Conservation (phyloP, 2,113 vertebrate species). For the Ochotona curzoniae region DNA sequence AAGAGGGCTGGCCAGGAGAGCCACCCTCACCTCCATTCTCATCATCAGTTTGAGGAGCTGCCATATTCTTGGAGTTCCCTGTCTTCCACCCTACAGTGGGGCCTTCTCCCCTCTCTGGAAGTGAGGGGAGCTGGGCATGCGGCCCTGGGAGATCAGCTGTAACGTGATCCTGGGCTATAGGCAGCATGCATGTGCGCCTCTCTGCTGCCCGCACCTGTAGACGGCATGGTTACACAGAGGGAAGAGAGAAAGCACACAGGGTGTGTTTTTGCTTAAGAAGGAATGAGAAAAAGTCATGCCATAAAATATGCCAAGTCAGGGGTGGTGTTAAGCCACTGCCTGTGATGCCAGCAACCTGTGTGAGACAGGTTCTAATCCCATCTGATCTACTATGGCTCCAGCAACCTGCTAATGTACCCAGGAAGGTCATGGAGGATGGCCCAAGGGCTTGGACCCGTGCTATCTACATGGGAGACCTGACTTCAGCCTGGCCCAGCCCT, state of each 20-base stretch:
- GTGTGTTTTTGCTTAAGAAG: conserved; percentile 15
- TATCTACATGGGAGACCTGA: no score
- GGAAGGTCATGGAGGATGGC: no score
- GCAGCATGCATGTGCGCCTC: no score
- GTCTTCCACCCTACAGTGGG: background rate
- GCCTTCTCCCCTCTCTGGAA: background rate
- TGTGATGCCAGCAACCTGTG: no score
- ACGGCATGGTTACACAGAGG: background rate
- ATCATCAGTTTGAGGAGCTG: background rate
- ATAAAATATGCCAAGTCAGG: background rate
- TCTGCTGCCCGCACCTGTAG: background rate
- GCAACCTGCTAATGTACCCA: no score
- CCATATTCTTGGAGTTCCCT: conserved; percentile 1
- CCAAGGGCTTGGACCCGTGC: no score
- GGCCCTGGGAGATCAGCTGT: background rate
- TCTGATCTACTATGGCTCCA: no score
- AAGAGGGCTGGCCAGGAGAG: conserved; percentile 41
- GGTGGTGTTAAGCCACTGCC: no score
- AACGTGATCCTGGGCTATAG: background rate
- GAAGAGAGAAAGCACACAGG: background rate
- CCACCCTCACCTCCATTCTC: conserved; percentile 8
- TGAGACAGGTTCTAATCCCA: no score
- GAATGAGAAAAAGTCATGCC: background rate
- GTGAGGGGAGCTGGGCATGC: background rate
- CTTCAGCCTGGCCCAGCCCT: no score